A percentile compares a stretch with the other conserved stretches of the same genome.
phyloP scores from a whole-genome alignment of 92 coral and sea anemone species.

The Palythoa caribaeorum region DNA sequence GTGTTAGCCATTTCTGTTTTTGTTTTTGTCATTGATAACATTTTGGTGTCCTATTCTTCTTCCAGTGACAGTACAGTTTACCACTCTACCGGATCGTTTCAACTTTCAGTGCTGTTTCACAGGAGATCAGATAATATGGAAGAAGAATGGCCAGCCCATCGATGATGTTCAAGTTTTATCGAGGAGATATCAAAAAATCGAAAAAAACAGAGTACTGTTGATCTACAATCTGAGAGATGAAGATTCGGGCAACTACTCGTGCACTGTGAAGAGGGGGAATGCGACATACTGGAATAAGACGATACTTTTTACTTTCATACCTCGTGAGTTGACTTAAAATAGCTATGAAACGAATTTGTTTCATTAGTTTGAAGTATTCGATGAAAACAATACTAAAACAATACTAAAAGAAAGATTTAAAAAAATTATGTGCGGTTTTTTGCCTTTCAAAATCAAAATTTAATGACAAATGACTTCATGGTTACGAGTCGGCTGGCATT shows the following conservation, averaged over 20 bases:
- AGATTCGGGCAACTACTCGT: conserved; percentile 50
- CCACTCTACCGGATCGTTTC: not conserved
- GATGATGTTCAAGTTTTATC: not conserved
- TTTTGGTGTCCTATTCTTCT: not conserved
- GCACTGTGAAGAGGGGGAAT: not conserved
- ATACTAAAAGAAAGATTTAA: no score
- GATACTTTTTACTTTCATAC: not conserved
- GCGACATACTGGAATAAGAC: not conserved
- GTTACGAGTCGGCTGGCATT: no score
- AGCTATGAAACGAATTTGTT: not conserved
- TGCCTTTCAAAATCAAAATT: no score
- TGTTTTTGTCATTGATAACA: no score
- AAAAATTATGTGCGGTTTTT: no score
- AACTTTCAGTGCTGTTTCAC: conserved; percentile 37
- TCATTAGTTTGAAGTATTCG: not conserved
- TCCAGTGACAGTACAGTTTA: conserved; percentile 8
- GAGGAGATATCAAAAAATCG: not conserved
- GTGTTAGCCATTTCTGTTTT: no score
- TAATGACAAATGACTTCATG: no score
- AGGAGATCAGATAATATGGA: conserved; percentile 21
- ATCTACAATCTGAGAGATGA: not conserved
- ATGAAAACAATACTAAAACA: not conserved
- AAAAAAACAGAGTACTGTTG: not conserved
- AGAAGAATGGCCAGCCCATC: conserved; percentile 3
- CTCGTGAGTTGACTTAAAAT: not conserved